Percentiles rank a stretch among this genome's conserved stretches.
phyloP scores from a whole-genome alignment of 2,888 invertebrate species.

The Drosophila sordidapex region DNA sequence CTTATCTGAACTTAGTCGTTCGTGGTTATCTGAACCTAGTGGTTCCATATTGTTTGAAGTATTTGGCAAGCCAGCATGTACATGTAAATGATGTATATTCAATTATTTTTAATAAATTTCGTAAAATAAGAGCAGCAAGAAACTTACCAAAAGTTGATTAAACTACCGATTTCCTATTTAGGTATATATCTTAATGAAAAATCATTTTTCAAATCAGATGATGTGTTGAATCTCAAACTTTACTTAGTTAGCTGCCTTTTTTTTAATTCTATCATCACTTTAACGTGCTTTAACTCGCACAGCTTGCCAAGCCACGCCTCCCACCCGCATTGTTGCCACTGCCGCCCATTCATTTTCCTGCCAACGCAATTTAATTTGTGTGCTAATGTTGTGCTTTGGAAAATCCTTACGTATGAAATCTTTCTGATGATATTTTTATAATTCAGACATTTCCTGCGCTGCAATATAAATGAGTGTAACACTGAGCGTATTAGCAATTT shows the following conservation, averaged over 20 bases:
- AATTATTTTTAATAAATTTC: background rate
- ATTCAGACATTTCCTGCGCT: slow-evolving; percentile 13
- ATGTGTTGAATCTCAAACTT: background rate
- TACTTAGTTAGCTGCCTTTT: background rate
- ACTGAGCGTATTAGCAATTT: slow-evolving; percentile 66
- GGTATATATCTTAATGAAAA: background rate
- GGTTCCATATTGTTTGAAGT: background rate
- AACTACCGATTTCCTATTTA: background rate
- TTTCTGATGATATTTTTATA: slow-evolving; percentile 23
- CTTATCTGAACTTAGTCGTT: background rate
- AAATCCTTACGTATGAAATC: slow-evolving; percentile 33
- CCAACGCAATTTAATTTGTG: slow-evolving; percentile 48
- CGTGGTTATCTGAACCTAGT: background rate
- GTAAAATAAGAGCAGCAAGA: background rate
- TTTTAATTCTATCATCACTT: slow-evolving; percentile 8
- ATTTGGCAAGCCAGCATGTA: background rate
- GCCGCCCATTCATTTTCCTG: slow-evolving; percentile 12
- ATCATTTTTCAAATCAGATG: background rate
- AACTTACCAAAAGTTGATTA: background rate
- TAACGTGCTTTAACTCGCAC: background rate
- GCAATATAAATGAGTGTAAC: slow-evolving; percentile 40
- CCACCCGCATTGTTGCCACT: background rate
- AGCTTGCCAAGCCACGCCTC: background rate
- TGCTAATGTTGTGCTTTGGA: slow-evolving; percentile 45
- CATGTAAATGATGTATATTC: background rate